These are phyloP conservation scores for Alaudala cheleensis DNA, from an alignment of 2,113 vertebrate genomes.

Conservation along the genomic window DNA sequence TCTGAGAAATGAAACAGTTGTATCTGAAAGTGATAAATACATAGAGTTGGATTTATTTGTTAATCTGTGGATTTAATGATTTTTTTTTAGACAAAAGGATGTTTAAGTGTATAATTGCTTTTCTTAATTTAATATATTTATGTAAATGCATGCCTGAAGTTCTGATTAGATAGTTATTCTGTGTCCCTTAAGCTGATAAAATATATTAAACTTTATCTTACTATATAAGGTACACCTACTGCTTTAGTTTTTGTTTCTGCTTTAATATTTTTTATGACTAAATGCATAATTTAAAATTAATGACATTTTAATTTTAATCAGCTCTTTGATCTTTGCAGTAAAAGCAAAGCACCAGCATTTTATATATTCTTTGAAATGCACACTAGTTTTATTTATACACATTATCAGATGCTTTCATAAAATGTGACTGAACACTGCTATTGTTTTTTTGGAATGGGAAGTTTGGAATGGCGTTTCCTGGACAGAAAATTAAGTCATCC, in stretches of 20 bases:
- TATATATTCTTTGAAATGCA: conserved; percentile 34
- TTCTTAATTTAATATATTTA: conserved; percentile 81
- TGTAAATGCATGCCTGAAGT: conserved; percentile 84
- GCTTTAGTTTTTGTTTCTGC: conserved; percentile 46
- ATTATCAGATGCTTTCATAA: conserved; percentile 40
- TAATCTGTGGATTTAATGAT: conserved; percentile 82
- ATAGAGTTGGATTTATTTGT: conserved; percentile 81
- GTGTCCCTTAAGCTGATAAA: conserved; percentile 79
- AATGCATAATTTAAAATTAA: conserved; percentile 38
- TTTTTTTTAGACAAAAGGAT: conserved; percentile 78
- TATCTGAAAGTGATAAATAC: conserved; percentile 79
- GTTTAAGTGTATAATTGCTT: conserved; percentile 81
- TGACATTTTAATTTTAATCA: conserved; percentile 1
- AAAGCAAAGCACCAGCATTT: not conserved
- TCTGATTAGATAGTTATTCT: conserved; percentile 80
- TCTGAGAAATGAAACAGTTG: conserved; percentile 78
- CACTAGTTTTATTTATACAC: conserved; percentile 48
- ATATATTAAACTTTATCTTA: conserved; percentile 80
- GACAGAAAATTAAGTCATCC: not conserved
- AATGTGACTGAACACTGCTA: conserved; percentile 31
- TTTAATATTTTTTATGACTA: conserved; percentile 35
- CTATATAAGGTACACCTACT: conserved; percentile 53
- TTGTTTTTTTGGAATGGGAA: conserved; percentile 21
- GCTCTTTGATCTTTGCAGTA: conserved; percentile 35
- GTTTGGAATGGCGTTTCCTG: not conserved